Base-by-base conservation (phyloP, 2,888 invertebrate genomes). In the Alentia gelatinosa region DNA sequence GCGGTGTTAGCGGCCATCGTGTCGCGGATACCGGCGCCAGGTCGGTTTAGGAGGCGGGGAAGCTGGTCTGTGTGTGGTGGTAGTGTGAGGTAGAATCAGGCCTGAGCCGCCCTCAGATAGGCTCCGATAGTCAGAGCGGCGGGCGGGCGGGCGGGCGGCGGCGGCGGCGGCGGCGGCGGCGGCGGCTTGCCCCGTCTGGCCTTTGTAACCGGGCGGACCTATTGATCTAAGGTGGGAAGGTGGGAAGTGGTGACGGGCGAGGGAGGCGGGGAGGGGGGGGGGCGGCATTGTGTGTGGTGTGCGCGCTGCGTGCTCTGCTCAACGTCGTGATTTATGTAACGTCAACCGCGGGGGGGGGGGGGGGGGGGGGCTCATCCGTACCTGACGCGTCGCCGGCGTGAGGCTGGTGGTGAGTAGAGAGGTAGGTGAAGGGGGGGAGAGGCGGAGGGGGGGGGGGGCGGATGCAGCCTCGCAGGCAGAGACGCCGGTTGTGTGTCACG, bases 131-230 rank as follows among this genome's bases (percentile, higher is more conserved):
- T 56, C 5, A 33, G 33, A 74, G 19, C 19, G 33, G 74, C 74
- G 30, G 74, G 74, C 63, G n/a, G 63, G 63, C 15, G 63, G 63
- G 63, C 9, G 63, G 63, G 63, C 9, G 63, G 63, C 19, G 63
- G n/a, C 5, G 63, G 63, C 15, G 63, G n/a, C 15, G 74, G 74
- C 30, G 30, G 74, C 30, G 30, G 33, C 30, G 30, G 30, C 30
- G 7, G 79, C 79, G 37, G 79, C 79, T 5, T 39, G 19, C 79
- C 37, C 35, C 79, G 79, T 19, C 35, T 79, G 79, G 79, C 79
- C 79, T 79, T 79, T 79, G 79, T 79, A 79, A 35, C 39, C 39
- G 35, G 33, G 68, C 33, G 68, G 5, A n/a, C 37, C 79, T 79
- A 79, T 79, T 79, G 79, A 79, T 79, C 79, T 4, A 35, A 1